Conservation (phyloP, 2,888 invertebrate genomes). For the Rotaria sp. region DNA sequence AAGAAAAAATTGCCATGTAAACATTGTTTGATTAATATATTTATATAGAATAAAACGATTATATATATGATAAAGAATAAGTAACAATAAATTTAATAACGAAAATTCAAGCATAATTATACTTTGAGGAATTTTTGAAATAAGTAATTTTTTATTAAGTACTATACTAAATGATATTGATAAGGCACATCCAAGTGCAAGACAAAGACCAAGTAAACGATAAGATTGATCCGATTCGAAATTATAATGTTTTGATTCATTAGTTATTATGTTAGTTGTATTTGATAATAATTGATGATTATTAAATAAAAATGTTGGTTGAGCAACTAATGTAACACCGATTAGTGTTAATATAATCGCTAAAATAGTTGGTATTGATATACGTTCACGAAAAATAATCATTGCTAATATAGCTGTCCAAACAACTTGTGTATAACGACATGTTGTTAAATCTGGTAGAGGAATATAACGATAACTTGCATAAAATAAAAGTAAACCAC, state of each 20-base stretch:
- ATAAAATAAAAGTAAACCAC: background rate
- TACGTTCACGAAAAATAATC: slow-evolving; percentile 11
- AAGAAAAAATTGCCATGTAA: background rate
- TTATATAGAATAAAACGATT: background rate
- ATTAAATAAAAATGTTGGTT: slow-evolving; percentile 6
- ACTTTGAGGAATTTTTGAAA: background rate
- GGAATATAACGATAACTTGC: background rate
- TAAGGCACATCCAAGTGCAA: background rate
- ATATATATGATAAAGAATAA: background rate
- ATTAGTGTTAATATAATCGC: background rate
- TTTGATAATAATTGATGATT: background rate
- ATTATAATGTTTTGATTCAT: background rate
- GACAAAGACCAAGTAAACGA: background rate
- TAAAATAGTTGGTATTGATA: background rate
- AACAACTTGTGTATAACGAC: background rate
- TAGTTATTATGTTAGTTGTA: background rate
- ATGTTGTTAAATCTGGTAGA: slow-evolving; percentile 15
- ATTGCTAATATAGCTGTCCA: slow-evolving; percentile 3
- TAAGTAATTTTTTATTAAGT: background rate
- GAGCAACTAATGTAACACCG: background rate
- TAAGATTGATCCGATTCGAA: background rate
- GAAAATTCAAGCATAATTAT: background rate
- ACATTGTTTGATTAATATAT: background rate
- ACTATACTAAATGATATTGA: background rate
- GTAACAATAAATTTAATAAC: background rate